These are phyloP conservation scores for Rhadina sibilatrix DNA, from an alignment of 2,113 vertebrate genomes.

Conservation along the genomic window DNA sequence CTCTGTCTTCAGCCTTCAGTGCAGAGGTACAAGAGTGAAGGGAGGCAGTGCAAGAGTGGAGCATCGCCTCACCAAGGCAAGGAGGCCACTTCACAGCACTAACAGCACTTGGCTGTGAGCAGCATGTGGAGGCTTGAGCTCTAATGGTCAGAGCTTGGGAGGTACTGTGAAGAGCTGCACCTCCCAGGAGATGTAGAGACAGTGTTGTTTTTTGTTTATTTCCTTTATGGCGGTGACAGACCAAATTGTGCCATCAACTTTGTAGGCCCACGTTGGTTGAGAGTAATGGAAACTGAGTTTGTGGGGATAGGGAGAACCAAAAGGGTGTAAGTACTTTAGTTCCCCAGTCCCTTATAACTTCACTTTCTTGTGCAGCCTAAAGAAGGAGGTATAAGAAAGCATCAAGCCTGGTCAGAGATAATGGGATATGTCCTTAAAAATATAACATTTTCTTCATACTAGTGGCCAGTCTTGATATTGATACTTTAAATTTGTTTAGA, in stretches of 20 bases:
- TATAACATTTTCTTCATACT: background rate
- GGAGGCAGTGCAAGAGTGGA: background rate
- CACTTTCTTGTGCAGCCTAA: background rate
- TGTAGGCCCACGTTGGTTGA: fast-evolving
- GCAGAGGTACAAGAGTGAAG: fast-evolving
- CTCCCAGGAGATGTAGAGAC: background rate
- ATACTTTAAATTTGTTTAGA: background rate
- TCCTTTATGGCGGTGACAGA: background rate
- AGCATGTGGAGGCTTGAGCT: background rate
- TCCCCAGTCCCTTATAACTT: background rate
- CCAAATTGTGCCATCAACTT: fast-evolving
- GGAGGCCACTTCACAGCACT: background rate
- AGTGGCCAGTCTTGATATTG: background rate
- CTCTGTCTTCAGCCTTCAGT: background rate
- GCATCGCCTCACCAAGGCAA: background rate
- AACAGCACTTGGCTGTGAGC: background rate
- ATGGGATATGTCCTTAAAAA: background rate
- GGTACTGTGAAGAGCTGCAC: background rate
- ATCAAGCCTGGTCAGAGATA: background rate
- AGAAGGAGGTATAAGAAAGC: background rate
- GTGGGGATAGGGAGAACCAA: background rate
- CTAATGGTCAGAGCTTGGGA: background rate
- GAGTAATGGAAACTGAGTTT: background rate
- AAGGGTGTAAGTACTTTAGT: background rate
- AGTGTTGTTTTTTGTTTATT: background rate